phyloP scores from a whole-genome alignment of 1,140 invertebrate species.

The Matsumurasca onukii region DNA sequence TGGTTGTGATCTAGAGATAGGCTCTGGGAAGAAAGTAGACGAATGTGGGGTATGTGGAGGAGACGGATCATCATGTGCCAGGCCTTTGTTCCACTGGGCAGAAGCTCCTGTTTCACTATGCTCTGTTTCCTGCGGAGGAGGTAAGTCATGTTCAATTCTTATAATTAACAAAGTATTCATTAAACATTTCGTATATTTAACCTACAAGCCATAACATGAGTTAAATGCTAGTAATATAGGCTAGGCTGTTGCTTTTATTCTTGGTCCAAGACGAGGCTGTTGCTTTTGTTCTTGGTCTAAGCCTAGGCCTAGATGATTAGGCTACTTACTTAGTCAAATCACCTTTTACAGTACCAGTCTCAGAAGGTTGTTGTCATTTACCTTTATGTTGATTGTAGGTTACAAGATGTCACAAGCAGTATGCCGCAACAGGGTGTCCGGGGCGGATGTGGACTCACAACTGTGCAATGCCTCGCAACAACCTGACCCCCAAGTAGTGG shows the following conservation, averaged over 20 bases:
- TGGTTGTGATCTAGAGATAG: slow-evolving; percentile 85
- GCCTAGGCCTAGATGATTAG: no score
- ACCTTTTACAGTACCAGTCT: no score
- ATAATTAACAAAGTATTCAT: background rate
- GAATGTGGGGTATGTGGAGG: slow-evolving; percentile 89
- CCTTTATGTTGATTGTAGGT: no score
- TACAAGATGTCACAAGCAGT: slow-evolving; percentile 79
- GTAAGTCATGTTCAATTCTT: slow-evolving; percentile 55
- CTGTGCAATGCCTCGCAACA: slow-evolving; percentile 75
- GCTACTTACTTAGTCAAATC: no score
- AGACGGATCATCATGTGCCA: slow-evolving; percentile 77
- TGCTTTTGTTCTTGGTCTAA: no score
- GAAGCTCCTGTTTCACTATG: slow-evolving; percentile 77
- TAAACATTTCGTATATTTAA: background rate
- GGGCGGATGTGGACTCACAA: slow-evolving; percentile 70
- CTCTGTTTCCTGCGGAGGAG: slow-evolving; percentile 88
- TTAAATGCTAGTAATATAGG: no score
- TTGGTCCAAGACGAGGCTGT: no score
- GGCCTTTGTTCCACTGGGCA: slow-evolving; percentile 81
- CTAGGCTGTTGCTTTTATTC: no score
- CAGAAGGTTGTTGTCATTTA: no score
- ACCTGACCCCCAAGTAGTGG: slow-evolving; percentile 70
- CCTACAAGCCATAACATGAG: no score
- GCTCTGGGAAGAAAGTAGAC: slow-evolving; percentile 80
- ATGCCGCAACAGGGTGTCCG: slow-evolving; percentile 71